Conservation (phyloP, 2,797 vertebrate species). For the Phalloptychus januarius region DNA sequence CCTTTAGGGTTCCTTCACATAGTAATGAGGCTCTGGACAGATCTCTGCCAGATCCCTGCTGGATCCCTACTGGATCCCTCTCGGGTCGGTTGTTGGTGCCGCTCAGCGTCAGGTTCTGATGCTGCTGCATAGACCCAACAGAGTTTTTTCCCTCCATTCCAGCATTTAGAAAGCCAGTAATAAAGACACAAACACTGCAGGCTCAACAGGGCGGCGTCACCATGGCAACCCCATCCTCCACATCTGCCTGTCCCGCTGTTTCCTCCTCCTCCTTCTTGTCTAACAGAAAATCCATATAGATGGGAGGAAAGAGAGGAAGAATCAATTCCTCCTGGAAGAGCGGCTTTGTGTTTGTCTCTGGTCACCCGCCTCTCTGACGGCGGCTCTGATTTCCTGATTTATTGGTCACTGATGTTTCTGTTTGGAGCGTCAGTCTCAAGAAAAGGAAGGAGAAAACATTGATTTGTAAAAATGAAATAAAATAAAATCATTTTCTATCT, state of each 20-base stretch:
- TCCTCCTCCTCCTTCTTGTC: slow-evolving; percentile 31
- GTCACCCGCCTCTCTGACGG: slow-evolving; percentile 7
- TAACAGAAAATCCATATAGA: slow-evolving; percentile 48
- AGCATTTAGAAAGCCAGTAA: not conserved
- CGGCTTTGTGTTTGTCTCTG: slow-evolving; percentile 10
- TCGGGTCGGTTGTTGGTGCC: too few species aligned
- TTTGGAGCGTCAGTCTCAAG: not conserved
- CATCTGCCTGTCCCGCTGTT: slow-evolving; percentile 28
- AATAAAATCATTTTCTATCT: not conserved
- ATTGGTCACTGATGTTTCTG: slow-evolving; percentile 9
- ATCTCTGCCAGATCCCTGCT: not conserved
- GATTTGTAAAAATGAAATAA: not conserved
- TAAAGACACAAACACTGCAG: not conserved
- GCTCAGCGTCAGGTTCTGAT: not conserved
- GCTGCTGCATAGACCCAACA: not conserved
- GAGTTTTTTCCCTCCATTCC: not conserved
- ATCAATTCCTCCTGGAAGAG: slow-evolving; percentile 21
- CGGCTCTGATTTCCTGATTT: slow-evolving; percentile 7
- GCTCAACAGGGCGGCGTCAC: slow-evolving; percentile 37
- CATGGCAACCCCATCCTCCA: slow-evolving; percentile 58
- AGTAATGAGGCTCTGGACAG: not conserved
- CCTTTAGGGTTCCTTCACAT: not conserved
- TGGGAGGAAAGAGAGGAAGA: slow-evolving; percentile 4
- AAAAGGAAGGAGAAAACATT: not conserved
- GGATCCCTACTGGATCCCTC: too few species aligned